Evolutionary conservation across 1,140 invertebrate species (phyloP), one percentile per base, ranked within the genome.

Genomic region (Drosophila ohnishii): DNA sequence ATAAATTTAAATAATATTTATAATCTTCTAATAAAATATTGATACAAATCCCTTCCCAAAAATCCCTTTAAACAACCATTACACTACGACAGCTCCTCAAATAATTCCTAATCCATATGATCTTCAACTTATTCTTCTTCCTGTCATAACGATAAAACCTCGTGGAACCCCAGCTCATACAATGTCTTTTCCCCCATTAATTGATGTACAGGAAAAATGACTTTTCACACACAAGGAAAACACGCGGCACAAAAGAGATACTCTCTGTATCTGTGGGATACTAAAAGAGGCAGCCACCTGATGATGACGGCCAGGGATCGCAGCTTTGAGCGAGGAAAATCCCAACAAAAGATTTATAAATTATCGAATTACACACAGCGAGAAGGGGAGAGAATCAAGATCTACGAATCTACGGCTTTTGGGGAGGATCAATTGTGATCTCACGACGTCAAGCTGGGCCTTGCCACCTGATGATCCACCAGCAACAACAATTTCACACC

Each of bases 341-440:
- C 51, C 42, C 45, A 65, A 65, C 61, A 73, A 77, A 77, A 86
- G 83, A 88, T 83, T 79, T 83, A 76, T 79, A 87, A 87, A 87
- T 86, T 83, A 86, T 86, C 67, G 75, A 53, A 59, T 56, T 35
- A 40, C 47, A 45, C 39, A 35, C 40, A 19, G 16, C 47, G n/a
- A 50, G 47, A 30, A 45, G 22, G 19, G 42, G 47, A 51, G 28
- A 14, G 11, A 14, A 1, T 3, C 16, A 35, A 35, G 13, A 14
- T 22, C 3, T 53, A 7, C 2, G 50, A 5, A 14, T 51, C 50
- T 28, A n/a, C 4, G 32, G 50, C 32, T 53, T 53, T 78, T 76
- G 58, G 71, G 75, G 83, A 87, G 83, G 84, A 88, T 88, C 64
- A 69, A 82, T 86, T 86, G 83, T 87, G 51, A 67, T 65, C 56